Conservation (phyloP, 92 coral and sea anemone genomes). For the Paragorgia papillata region DNA sequence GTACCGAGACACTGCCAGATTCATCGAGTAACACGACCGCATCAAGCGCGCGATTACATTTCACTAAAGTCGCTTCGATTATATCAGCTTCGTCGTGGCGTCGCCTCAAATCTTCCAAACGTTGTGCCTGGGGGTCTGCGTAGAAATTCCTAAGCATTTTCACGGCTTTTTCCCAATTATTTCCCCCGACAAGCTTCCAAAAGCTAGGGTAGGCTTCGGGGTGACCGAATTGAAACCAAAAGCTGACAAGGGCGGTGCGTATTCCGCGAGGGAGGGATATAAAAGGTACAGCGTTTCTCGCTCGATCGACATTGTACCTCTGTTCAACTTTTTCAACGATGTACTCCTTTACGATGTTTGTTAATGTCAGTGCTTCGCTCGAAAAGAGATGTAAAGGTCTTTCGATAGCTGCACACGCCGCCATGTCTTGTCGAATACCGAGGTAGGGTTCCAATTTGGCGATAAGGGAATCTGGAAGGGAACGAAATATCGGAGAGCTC, state of each 20-base stretch:
- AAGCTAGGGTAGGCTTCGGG: constrained; percentile 36
- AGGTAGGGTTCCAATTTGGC: constrained; percentile 50
- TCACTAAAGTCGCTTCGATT: constrained; percentile 35
- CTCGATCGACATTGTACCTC: constrained; percentile 30
- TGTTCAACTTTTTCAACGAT: constrained; percentile 1
- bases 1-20: constrained; percentile 60
- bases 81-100: constrained; percentile 55
- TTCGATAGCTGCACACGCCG: constrained; percentile 48
- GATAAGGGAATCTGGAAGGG: constrained; percentile 14
- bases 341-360: constrained; percentile 15
- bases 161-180: constrained; percentile 46
- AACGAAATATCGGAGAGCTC: constrained; percentile 1
- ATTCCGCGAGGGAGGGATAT: constrained; percentile 47
- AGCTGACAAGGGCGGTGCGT: constrained; percentile 51
- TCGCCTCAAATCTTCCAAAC: constrained; percentile 32
- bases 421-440: constrained; percentile 33
- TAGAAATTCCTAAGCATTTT: constrained; percentile 44
- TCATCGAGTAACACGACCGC: constrained; percentile 64
- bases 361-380: constrained; percentile 11
- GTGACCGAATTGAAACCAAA: constrained; percentile 48
- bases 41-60: constrained; percentile 63
- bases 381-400: constrained; percentile 26
- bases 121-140: constrained; percentile 19
- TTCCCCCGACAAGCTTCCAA: constrained; percentile 41
- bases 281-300: constrained; percentile 16